These are phyloP conservation scores for Pristionchus exspectatus DNA, from an alignment of 2,888 invertebrate genomes.

Conservation along the genomic window DNA sequence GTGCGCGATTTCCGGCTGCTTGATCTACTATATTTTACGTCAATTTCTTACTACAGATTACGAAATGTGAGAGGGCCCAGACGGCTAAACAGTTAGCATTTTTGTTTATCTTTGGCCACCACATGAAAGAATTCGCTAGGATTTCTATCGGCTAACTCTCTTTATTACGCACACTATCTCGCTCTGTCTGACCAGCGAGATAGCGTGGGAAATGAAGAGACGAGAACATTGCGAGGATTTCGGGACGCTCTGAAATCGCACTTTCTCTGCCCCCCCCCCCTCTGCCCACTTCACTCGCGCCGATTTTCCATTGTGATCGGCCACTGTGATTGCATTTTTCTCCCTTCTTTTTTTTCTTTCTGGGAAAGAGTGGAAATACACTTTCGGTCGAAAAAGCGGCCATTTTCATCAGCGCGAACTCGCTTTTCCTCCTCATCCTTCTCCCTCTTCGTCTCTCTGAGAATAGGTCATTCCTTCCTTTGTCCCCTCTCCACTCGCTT, in stretches of 20 bases:
- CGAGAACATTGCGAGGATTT: too few relatives aligned
- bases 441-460: not conserved
- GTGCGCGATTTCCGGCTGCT: not conserved
- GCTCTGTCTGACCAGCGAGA: too few relatives aligned
- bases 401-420: constrained; percentile 27
- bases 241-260: not conserved
- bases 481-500: constrained; percentile 17
- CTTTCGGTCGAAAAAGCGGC: not conserved
- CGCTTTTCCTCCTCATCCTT: not conserved
- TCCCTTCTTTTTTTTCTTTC: not conserved
- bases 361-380: not conserved
- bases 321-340: constrained; percentile 28
- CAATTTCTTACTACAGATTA: not conserved
- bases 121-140: not conserved
- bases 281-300: not conserved
- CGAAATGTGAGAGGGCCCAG: not conserved
- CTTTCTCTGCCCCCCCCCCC: not conserved
- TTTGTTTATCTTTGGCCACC: constrained; percentile 28
- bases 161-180: too few relatives aligned
- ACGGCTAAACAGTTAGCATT: not conserved
- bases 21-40: constrained; percentile 1
- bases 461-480: constrained; percentile 33
- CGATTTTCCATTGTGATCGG: not conserved
- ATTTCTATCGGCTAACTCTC: not conserved
- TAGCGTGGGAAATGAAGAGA: too few relatives aligned